Evolutionary conservation across 2,113 vertebrate genomes (phyloP), one percentile per base, ranked within the genome.

Genomic region (Odontophorus gujanensis): DNA sequence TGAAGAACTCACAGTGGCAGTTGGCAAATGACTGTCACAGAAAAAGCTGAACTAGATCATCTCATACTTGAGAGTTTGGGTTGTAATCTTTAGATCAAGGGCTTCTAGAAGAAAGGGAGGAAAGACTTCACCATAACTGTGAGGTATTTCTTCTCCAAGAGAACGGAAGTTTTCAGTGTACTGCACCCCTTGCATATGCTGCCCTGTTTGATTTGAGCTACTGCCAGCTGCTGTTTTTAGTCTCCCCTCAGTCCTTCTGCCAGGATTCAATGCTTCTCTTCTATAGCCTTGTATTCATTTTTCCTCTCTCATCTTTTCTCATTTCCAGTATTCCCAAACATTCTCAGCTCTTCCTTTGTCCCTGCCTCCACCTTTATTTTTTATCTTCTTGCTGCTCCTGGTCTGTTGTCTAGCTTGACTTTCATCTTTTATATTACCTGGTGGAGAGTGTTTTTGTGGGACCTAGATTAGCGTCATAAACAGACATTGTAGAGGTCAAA

Each of bases 131-230:
- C 59, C 38, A 42, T 72, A 59, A 81, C 72, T 91, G 25, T 86
- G 69, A 84, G 13, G 40, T 95, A 67, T 62, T 91, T 93, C 86
- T 85, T 82, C 36, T 42, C 26, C 59, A 80, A 67, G 36, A 90
- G 83, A 73, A 93, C 78, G 89, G 87, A 96, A 93, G 89, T 91
- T 91, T 89, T 91, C 59, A 71, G 47, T 80, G 40, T 85, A 43
- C 72, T 80, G 55, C 57, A n/a, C 59, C 94, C 80, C 55, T 90
- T 92, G 63, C 91, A 87, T 95, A 87, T 95, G 91, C 72, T 95
- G 89, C 81, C 63, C 92, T 93, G 71, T 89, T 95, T 95, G 85
- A 83, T 77, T 95, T 96, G 94, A 93, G 74, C 67, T 96, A 59
- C 79, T 91, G 91, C 89, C 95, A 94, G 72, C 53, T n/a, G 42